These are phyloP conservation scores for Poecile montanus DNA, from an alignment of 2,797 vertebrate species.

Conservation along the genomic window DNA sequence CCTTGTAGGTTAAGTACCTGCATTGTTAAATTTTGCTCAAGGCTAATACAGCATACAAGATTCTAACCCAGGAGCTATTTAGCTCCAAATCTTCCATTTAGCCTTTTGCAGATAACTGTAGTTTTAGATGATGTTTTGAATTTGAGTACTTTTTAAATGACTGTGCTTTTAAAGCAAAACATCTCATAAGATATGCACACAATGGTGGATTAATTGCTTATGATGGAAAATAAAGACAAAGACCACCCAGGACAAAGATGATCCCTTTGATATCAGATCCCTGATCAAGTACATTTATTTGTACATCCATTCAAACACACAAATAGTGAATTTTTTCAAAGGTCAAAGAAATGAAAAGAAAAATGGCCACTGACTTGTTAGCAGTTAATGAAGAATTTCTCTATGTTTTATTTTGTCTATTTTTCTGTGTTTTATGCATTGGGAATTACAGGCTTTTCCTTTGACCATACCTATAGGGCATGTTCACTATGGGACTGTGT, in stretches of 20 bases:
- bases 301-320: not conserved
- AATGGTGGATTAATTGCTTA: not conserved
- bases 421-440: not conserved
- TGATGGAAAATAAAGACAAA: constrained; percentile 4
- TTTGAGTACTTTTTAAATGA: not conserved
- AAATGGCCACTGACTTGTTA: not conserved
- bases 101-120: constrained; percentile 35
- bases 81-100: constrained; percentile 41
- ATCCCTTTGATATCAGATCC: not conserved
- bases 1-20: constrained; percentile 44
- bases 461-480: not conserved
- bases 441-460: not conserved
- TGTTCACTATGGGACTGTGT: not conserved
- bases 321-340: not conserved
- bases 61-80: constrained; percentile 48
- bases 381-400: not conserved
- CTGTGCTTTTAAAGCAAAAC: not conserved
- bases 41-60: constrained; percentile 15
- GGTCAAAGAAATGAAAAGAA: not conserved
- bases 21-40: constrained; percentile 48
- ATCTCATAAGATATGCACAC: not conserved
- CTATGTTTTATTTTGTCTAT: not conserved
- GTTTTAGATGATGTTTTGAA: not conserved
- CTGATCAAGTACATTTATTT: not conserved
- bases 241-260: not conserved